phyloP scores from a whole-genome alignment of 2,888 invertebrate genomes.

The Diloba caeruleocephala region DNA sequence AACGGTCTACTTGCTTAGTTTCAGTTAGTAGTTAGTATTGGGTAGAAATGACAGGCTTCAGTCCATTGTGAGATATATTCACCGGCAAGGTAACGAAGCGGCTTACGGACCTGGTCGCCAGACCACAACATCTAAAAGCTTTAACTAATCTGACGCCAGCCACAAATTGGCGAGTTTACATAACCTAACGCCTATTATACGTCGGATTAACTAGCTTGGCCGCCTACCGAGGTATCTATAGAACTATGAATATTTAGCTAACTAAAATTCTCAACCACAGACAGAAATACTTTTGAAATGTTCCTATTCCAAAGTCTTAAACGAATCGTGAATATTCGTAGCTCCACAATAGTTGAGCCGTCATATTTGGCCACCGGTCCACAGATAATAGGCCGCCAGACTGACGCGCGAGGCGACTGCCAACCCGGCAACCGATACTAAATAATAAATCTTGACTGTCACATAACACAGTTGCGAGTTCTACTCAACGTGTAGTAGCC shows the following conservation, averaged over 20 bases:
- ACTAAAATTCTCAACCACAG: too few relatives aligned
- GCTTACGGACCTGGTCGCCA: neutral
- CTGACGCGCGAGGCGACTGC: constrained; percentile 53
- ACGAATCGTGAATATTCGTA: constrained; percentile 13
- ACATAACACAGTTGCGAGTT: constrained; percentile 40
- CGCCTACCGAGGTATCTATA: neutral
- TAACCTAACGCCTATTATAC: neutral
- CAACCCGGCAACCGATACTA: constrained; percentile 56
- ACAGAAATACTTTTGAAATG: neutral
- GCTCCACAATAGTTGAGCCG: constrained; percentile 38
- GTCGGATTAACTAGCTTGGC: neutral
- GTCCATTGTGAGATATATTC: too few relatives aligned
- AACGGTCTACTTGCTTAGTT: too few relatives aligned
- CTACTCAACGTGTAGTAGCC: constrained; percentile 37
- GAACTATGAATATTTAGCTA: too few relatives aligned
- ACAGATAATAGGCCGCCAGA: constrained; percentile 40
- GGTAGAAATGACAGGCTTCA: too few relatives aligned
- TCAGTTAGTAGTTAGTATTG: too few relatives aligned
- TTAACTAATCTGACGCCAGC: neutral
- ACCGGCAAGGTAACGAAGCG: too few relatives aligned
- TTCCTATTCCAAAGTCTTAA: neutral
- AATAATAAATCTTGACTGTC: constrained; percentile 58
- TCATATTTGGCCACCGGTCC: constrained; percentile 55
- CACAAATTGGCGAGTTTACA: neutral
- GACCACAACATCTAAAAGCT: neutral